A percentile compares a stretch with the other conserved stretches of the same genome.
Evolutionary conservation across 1,140 invertebrate species (phyloP).

Genomic region (Cyclina sinensis): DNA sequence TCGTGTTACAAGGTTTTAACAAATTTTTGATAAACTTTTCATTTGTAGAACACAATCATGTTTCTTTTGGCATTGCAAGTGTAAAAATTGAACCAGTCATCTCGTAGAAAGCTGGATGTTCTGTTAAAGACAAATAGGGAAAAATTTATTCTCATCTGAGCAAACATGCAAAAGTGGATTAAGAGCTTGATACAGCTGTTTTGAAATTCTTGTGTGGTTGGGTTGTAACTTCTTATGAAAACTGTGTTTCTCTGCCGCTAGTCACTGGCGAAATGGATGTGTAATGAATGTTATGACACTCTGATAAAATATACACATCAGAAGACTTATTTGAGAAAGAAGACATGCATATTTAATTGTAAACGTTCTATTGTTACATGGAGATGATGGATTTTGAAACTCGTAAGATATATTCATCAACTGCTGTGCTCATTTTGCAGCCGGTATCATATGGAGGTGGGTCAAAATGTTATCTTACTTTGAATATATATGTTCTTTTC

Average conservation of each 20-base stretch:
- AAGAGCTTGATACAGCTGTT: neutral
- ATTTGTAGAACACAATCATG: no score
- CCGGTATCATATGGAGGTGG: slow-evolving; percentile 31
- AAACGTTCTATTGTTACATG: slow-evolving; percentile 5
- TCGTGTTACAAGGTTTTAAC: no score
- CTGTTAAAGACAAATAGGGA: no score
- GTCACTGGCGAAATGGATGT: neutral
- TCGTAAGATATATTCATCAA: slow-evolving; percentile 58
- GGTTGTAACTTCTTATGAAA: neutral
- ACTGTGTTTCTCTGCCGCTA: neutral
- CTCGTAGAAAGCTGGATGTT: no score
- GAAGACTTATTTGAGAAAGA: neutral
- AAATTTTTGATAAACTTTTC: no score
- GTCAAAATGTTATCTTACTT: slow-evolving; percentile 19
- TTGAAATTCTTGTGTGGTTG: slow-evolving; percentile 20
- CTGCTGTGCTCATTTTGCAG: slow-evolving; percentile 66
- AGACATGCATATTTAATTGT: slow-evolving; percentile 22
- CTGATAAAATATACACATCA: neutral
- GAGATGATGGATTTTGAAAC: slow-evolving; percentile 56
- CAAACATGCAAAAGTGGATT: neutral
- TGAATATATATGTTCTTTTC: neutral
- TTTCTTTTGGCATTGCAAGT: no score
- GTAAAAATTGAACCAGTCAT: no score
- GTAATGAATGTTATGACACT: neutral
- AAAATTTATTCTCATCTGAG: neutral